phyloP scores from a whole-genome alignment of 2,113 vertebrate species.

The Scatophagus argus region DNA sequence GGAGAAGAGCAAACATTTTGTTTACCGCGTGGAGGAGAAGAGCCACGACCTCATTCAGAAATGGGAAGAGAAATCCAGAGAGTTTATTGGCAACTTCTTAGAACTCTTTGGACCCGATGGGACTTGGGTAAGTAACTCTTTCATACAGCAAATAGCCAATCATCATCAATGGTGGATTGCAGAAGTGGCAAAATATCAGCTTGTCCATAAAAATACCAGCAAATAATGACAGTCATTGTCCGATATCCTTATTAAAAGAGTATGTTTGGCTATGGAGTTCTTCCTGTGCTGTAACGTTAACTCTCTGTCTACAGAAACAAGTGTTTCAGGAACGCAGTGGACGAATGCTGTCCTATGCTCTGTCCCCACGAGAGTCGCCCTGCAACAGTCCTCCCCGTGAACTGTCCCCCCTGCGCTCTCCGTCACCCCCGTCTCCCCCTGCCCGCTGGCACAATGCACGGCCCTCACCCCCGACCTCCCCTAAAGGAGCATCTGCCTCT shows the following conservation, averaged over 20 bases:
- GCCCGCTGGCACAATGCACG: slow-evolving; percentile 88
- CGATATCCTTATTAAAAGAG: neutral
- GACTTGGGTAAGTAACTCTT: slow-evolving; percentile 90
- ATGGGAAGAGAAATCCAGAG: slow-evolving; percentile 98
- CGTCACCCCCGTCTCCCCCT: slow-evolving; percentile 86
- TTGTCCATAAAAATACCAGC: neutral
- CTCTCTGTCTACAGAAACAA: slow-evolving; percentile 88
- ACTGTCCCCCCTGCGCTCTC: slow-evolving; percentile 92
- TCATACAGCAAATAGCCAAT: neutral
- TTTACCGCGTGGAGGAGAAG: slow-evolving; percentile 97
- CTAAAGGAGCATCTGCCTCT: slow-evolving; percentile 93
- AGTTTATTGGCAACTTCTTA: slow-evolving; percentile 98
- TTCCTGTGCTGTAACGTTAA: neutral
- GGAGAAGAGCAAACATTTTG: slow-evolving; percentile 97
- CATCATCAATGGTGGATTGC: neutral
- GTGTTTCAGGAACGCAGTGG: slow-evolving; percentile 97
- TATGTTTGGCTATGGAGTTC: neutral
- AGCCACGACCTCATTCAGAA: slow-evolving; percentile 98
- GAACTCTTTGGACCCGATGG: slow-evolving; percentile 98
- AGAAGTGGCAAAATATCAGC: neutral
- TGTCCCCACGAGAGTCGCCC: slow-evolving; percentile 93
- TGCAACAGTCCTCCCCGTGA: slow-evolving; percentile 92
- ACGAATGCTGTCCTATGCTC: slow-evolving; percentile 92
- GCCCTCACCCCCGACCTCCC: slow-evolving; percentile 86
- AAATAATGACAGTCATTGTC: neutral